Base-by-base conservation (phyloP, 2,113 vertebrate species). In the Alouatta palliata region DNA sequence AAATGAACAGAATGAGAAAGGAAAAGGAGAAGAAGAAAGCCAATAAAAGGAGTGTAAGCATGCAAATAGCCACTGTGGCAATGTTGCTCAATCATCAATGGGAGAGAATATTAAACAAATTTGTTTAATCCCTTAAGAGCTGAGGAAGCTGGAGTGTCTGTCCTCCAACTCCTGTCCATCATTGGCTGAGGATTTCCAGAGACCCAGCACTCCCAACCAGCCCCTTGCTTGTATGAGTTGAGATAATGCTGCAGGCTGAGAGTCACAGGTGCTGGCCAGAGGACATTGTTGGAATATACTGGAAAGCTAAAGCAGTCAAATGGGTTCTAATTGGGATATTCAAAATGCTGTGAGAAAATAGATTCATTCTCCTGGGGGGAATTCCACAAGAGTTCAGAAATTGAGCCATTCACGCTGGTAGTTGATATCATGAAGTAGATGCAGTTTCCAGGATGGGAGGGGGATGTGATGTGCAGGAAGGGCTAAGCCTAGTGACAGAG, bases 331-430 rank as follows among this genome's bases (percentile, higher is more conserved):
- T 20, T 88, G 40, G 35, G 82, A 54, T 90, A 71, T 92, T 94
- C 52, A 94, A 92, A 93, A 84, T 88, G 30, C 82, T 88, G 35
- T 76, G 56, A 81, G 52, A 94, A 96, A 92, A 87, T 37, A 6
- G 45, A 93, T 79, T 82, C 81, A 79, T 80, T 92, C 77, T 91
- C 32, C 17, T 92, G 47, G 64, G 49, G n/a, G 90, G 56, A 94
- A 88, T 82, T 88, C 14, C 30, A 47, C 47, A 92, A 92, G 3
- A 0, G 88, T 95, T 97, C 76, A 87, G 88, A 92, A 95, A 1
- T 17, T 13, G 21, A 87, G 52, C 54, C 37, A 70, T 90, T 80
- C 47, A 94, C 8, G 35, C 7, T 45, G 47, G 49, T 54, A 73
- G 75, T 32, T 96, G 75, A 90, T 76, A 23, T 84, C 27, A 85